Evolutionary conservation across 2,888 invertebrate genomes (phyloP).

Genomic region (Theretra japonica): DNA sequence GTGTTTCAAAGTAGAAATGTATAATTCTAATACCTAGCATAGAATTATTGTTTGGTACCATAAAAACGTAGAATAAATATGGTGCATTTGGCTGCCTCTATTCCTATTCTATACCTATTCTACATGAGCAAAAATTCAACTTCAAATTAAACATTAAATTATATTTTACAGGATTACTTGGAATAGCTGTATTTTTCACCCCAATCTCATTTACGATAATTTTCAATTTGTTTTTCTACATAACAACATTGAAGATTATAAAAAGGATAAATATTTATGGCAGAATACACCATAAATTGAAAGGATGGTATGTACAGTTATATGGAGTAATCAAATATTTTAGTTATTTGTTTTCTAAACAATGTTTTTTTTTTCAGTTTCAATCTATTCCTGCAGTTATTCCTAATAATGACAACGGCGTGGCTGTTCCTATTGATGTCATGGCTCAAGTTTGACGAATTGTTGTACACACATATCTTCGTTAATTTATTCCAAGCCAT

Average conservation of each 20-base stretch:
- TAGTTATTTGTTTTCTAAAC: background rate
- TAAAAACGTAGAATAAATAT: too few species aligned
- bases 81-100: too few species aligned
- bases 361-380: slow-evolving; percentile 85
- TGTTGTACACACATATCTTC: slow-evolving; percentile 90
- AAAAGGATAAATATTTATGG: slow-evolving; percentile 93
- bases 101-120: too few species aligned
- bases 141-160: background rate
- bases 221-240: slow-evolving; percentile 91
- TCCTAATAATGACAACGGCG: slow-evolving; percentile 89
- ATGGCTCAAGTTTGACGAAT: slow-evolving; percentile 89
- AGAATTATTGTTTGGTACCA: too few species aligned
- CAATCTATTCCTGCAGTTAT: slow-evolving; percentile 90
- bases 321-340: background rate
- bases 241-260: slow-evolving; percentile 91
- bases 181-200: slow-evolving; percentile 92
- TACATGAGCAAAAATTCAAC: background rate
- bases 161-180: slow-evolving; percentile 88
- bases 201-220: slow-evolving; percentile 92
- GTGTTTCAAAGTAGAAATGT: too few species aligned
- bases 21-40: too few species aligned
- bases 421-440: slow-evolving; percentile 92
- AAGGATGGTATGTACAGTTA: slow-evolving; percentile 87
- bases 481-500: slow-evolving; percentile 91
- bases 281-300: slow-evolving; percentile 93